phyloP scores from a whole-genome alignment of 2,888 invertebrate species.

The Cartodere bifasciata region DNA sequence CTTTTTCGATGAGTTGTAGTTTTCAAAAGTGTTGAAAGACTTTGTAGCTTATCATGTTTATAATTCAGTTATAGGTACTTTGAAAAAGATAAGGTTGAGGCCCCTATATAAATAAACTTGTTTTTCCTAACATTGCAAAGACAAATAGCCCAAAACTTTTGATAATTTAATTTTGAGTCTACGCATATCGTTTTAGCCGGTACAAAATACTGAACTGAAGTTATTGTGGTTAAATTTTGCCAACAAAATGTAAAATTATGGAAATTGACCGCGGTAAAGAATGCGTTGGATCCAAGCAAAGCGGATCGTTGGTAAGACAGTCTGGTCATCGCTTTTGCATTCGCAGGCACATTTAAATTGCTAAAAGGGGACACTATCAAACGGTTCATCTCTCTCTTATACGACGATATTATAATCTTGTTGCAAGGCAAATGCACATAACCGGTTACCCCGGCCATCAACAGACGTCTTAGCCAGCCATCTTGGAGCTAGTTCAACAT shows the following conservation, averaged over 20 bases:
- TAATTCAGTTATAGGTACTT: no score
- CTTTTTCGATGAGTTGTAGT: no score
- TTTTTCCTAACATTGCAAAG: no score
- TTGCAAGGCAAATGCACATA: conserved; percentile 35
- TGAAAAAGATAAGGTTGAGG: no score
- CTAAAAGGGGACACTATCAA: conserved; percentile 37
- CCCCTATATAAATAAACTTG: no score
- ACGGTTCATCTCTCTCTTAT: conserved; percentile 30
- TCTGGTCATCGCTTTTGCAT: conserved; percentile 31
- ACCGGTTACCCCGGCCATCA: conserved; percentile 33
- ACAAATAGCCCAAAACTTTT: no score
- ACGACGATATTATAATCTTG: conserved; percentile 35
- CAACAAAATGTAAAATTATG: conserved; percentile 31
- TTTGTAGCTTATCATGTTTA: no score
- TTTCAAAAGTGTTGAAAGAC: no score
- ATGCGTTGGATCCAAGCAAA: conserved; percentile 25
- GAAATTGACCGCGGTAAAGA: conserved; percentile 26
- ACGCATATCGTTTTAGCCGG: no score
- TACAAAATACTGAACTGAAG: no score
- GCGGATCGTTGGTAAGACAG: conserved; percentile 22
- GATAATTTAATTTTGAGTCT: no score
- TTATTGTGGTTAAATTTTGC: no score
- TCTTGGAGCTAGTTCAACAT: conserved; percentile 27
- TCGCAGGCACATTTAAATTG: conserved; percentile 37
- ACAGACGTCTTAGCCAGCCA: conserved; percentile 29